Evolutionary conservation across 2,888 invertebrate genomes (phyloP), one percentile per base, ranked within the genome.

Genomic region (Crepidodera aurea): DNA sequence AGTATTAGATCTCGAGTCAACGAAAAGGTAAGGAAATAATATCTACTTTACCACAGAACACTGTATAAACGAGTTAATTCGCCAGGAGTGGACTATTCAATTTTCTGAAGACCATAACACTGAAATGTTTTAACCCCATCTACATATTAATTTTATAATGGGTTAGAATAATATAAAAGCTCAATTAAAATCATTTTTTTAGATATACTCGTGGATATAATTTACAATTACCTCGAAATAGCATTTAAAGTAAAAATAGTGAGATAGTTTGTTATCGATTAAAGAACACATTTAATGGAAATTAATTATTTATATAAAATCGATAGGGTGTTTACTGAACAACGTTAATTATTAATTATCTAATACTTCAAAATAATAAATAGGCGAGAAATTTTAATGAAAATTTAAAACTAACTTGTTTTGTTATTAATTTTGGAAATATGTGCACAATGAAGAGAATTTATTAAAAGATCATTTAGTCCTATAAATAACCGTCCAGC

Each of bases 121-220:
- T 59, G 58, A 58, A 63, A 55, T 55, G 34, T 61, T 58, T 48
- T n/a, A 18, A 58, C 56, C 65, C 66, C 66, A 64, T 59, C 66
- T 29, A 39, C 34, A 34, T 51, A 32, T 51, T 27, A 61, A 64
- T 66, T 63, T 64, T 61, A 62, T 40, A 62, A 65, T 59, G 40
- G 59, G 59, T 62, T 62, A 53, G 37, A 53, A 46, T 44, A 40
- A 64, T 37, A 55, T 32, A 32, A 58, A 50, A 61, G 56, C 48
- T 51, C 42, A 65, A 56, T 59, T 29, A 27, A 27, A 37, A 51
- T 54, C 46, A 58, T 46, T 50, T 54, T 42, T 7, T n/a, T 7
- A 7, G 13, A 15, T 19, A 37, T 19, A 37, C 18, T 37, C n/a
- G 4, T 22, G 1, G n/a, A n/a, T 32, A 50, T 22, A 53, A 53